phyloP scores from a whole-genome alignment of 2,113 vertebrate genomes.

The Apteryx mantelli region DNA sequence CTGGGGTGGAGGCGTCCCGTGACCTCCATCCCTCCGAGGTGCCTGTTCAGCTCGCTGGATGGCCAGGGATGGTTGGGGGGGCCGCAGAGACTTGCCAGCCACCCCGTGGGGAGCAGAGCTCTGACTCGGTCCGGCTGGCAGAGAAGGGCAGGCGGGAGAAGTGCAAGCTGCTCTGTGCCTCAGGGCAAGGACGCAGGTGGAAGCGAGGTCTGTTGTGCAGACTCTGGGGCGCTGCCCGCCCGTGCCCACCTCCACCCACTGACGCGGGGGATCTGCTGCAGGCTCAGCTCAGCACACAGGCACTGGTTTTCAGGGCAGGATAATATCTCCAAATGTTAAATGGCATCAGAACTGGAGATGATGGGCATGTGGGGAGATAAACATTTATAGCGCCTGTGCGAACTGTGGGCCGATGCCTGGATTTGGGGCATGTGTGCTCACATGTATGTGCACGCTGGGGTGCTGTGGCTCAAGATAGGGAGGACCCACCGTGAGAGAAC shows the following conservation, averaged over 20 bases:
- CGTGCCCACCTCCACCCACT: not conserved
- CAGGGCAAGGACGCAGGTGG: not conserved
- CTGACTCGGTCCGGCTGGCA: not conserved
- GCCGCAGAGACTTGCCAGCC: not conserved
- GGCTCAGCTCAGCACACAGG: not conserved
- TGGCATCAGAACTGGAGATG: not conserved
- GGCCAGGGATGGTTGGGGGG: not conserved
- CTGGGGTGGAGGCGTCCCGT: not conserved
- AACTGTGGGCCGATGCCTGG: rapidly evolving
- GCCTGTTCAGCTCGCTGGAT: not conserved
- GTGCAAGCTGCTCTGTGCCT: not conserved
- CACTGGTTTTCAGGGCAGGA: not conserved
- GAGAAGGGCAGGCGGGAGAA: not conserved
- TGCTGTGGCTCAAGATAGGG: rapidly evolving
- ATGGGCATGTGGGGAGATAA: rapidly evolving
- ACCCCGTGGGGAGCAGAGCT: not conserved
- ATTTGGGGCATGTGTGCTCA: not conserved
- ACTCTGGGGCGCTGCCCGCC: not conserved
- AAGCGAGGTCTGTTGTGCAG: not conserved
- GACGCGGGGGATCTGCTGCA: not conserved
- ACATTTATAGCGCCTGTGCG: not conserved
- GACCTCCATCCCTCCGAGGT: not conserved
- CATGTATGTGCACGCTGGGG: rapidly evolving
- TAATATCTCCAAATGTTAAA: not conserved
- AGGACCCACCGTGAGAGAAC: rapidly evolving